These are phyloP conservation scores for Notothenia coriiceps DNA, from an alignment of 2,113 vertebrate genomes.

Conservation along the genomic window DNA sequence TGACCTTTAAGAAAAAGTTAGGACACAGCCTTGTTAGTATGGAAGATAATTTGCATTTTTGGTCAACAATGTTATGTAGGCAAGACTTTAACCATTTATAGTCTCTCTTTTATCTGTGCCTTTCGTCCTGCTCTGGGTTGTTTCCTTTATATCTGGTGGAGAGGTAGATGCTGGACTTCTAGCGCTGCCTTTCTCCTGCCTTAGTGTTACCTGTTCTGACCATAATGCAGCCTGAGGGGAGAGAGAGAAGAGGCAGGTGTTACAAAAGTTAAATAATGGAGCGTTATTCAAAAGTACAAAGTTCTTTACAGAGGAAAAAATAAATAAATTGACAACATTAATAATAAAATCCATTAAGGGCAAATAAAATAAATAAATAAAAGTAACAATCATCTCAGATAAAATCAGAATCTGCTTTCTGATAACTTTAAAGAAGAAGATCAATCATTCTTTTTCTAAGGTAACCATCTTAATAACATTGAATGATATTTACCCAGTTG, in stretches of 20 bases:
- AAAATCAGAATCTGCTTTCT: too few relatives aligned
- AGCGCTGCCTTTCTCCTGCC: conserved; percentile 28
- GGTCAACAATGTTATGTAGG: not conserved
- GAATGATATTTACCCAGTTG: conserved; percentile 63
- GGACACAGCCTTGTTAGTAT: not conserved
- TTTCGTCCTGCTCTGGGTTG: conserved; percentile 27
- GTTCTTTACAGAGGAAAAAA: too few relatives aligned
- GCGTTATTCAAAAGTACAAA: too few relatives aligned
- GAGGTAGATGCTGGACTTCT: conserved; percentile 39
- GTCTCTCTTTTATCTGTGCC: conserved; percentile 34
- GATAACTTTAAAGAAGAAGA: too few relatives aligned
- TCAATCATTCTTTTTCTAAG: not conserved
- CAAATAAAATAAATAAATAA: too few relatives aligned
- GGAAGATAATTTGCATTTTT: not conserved
- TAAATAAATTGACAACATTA: too few relatives aligned
- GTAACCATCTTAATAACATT: not conserved
- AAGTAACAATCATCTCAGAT: too few relatives aligned
- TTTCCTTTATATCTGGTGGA: conserved; percentile 9
- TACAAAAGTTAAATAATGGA: not conserved
- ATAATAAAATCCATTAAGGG: too few relatives aligned
- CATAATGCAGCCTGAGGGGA: conserved; percentile 60
- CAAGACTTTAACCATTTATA: not conserved
- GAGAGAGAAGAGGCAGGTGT: not conserved
- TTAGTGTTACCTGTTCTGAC: conserved; percentile 48
- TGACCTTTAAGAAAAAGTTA: conserved; percentile 45